Conservation (phyloP, 1,140 invertebrate species). For the Caenorhabditis briggsae region DNA sequence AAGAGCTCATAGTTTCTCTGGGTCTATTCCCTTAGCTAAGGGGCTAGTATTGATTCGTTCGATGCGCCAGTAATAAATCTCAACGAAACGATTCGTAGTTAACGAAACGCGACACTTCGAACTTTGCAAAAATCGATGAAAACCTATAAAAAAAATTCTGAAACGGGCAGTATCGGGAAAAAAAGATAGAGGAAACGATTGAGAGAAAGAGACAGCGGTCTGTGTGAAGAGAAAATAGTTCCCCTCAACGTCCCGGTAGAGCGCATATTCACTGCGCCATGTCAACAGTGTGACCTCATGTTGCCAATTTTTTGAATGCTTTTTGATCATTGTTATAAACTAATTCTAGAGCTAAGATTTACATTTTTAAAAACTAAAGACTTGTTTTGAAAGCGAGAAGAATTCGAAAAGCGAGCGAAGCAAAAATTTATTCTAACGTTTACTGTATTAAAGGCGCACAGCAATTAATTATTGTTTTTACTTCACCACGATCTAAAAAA, state of each 20-base stretch:
- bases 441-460: slow-evolving; percentile 39
- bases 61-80: too few species aligned
- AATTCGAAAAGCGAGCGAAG: too few species aligned
- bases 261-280: background rate
- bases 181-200: background rate
- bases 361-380: too few species aligned
- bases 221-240: slow-evolving; percentile 5
- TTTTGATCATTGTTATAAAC: slow-evolving; percentile 1
- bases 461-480: background rate
- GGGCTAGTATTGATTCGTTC: too few species aligned
- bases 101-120: too few species aligned
- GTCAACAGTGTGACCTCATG: background rate
- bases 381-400: too few species aligned
- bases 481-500: too few species aligned
- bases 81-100: too few species aligned
- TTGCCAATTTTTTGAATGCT: slow-evolving; percentile 22
- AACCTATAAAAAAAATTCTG: background rate
- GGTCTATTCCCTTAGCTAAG: too few species aligned
- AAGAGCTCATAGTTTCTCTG: too few species aligned
- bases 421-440: too few species aligned
- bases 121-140: slow-evolving; percentile 4
- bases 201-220: slow-evolving; percentile 40
- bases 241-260: background rate
- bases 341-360: too few species aligned
- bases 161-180: slow-evolving; percentile 24